Base-by-base conservation (phyloP, 2,797 vertebrate species). In the Tapirus indicus region DNA sequence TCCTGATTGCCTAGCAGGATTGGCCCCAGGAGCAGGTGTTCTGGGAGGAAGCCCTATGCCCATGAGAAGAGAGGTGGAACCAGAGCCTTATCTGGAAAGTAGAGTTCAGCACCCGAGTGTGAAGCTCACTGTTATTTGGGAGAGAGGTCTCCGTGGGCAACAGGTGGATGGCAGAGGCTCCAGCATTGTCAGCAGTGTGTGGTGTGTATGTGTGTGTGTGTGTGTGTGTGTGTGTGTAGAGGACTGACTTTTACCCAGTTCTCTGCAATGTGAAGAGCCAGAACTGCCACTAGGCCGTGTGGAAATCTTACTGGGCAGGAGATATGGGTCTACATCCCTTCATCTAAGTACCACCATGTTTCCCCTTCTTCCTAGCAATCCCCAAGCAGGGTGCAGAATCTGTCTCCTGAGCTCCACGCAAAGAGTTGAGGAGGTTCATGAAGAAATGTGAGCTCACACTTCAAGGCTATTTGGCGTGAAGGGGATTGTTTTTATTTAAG, bases 331-430 rank as follows among this genome's bases (percentile, higher is more conserved):
- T 6, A 10, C 1, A 27, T 10, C 17, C 13, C 25, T 87, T 84
- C 32, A 1, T 52, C 58, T 8, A 5, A 35, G 35, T 10, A 11
- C 58, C 0, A 14, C 41, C 1, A 0, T 12, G 9, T 9, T 23
- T 17, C 8, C 23, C 21, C 38, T 17, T 21, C 74, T 29, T 47
- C 54, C 14, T 2, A 21, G 60, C 13, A 18, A 1, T 7, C 8
- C 35, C 17, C 49, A 13, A 3, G 6, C 23, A 44, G 23, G 82
- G 32, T 75, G 38, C 14, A 3, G 38, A 62, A 13, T 16, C 18
- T 1, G 9, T 17, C 35, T 86, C 52, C 75, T 5, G 35, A 78
- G 38, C 79, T 27, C 29, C 38, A 3, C 0, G 2, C 2, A 2
- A 2, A 6, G 32, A 2, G 32, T 2, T 12, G 9, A 68, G 71